phyloP scores from a whole-genome alignment of 2,113 vertebrate species.

The Chaetura pelagica region DNA sequence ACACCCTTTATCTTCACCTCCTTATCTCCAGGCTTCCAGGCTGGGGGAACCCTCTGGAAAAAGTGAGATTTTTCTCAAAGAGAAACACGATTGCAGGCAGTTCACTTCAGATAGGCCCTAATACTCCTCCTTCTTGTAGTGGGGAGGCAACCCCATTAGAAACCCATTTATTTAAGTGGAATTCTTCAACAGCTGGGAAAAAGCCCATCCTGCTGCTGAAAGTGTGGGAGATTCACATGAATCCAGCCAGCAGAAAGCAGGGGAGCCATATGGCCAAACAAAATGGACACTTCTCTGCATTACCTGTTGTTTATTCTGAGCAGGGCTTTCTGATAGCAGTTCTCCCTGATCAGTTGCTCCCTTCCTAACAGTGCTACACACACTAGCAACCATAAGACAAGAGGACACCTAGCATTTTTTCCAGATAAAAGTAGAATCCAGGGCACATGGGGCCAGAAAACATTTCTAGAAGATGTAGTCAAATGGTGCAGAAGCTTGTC shows the following conservation, averaged over 20 bases:
- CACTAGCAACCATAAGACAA: rapidly evolving
- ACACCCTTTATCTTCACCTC: constrained; percentile 31
- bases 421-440: background rate
- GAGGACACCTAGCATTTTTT: background rate
- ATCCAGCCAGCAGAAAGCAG: background rate
- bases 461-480: background rate
- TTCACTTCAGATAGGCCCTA: constrained; percentile 42
- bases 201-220: background rate
- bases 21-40: constrained; percentile 71
- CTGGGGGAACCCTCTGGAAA: constrained; percentile 59
- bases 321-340: background rate
- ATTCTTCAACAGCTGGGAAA: background rate
- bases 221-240: background rate
- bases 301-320: background rate
- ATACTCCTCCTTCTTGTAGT: constrained; percentile 6
- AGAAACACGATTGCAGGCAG: background rate
- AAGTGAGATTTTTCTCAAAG: constrained; percentile 62
- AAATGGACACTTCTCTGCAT: background rate
- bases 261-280: background rate
- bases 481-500: background rate
- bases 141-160: background rate
- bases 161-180: background rate
- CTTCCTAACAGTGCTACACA: background rate
- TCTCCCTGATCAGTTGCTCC: background rate
- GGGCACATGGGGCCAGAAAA: background rate